Percentiles rank a stretch among this genome's conserved stretches.
phyloP scores from a whole-genome alignment of 2,797 vertebrate species.

The Chelon auratus region DNA sequence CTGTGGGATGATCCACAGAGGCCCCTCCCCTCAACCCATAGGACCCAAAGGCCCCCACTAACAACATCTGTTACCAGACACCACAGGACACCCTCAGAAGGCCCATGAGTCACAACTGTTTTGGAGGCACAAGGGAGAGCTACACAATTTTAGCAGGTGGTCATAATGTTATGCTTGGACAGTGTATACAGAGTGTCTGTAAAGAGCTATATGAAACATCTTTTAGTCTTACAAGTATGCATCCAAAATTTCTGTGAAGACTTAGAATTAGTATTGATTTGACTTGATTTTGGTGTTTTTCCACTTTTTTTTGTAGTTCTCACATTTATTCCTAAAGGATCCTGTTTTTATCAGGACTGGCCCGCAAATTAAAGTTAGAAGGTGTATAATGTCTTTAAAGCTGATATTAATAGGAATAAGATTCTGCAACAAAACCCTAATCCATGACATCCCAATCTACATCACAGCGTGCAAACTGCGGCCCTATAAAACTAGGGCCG shows the following conservation, averaged over 20 bases:
- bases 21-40: no score
- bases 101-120: no score
- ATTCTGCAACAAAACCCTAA: conserved; percentile 48
- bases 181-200: conserved; percentile 31
- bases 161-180: not conserved
- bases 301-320: not conserved
- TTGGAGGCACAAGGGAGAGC: no score
- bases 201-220: conserved; percentile 23
- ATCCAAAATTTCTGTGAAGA: conserved; percentile 15
- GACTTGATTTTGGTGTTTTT: conserved; percentile 42
- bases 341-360: conserved; percentile 14
- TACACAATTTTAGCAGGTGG: no score
- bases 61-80: no score
- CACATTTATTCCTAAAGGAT: conserved; percentile 13
- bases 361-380: not conserved
- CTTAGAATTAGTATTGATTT: conserved; percentile 42
- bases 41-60: no score
- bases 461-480: conserved; percentile 38
- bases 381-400: conserved; percentile 28
- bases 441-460: conserved; percentile 25
- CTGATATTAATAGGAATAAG: conserved; percentile 35
- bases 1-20: no score
- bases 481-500: conserved; percentile 83
- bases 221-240: not conserved
- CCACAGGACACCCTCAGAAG: no score